Evolutionary conservation across 2,797 vertebrate species (phyloP).

Genomic region (Calcarius lapponicus): DNA sequence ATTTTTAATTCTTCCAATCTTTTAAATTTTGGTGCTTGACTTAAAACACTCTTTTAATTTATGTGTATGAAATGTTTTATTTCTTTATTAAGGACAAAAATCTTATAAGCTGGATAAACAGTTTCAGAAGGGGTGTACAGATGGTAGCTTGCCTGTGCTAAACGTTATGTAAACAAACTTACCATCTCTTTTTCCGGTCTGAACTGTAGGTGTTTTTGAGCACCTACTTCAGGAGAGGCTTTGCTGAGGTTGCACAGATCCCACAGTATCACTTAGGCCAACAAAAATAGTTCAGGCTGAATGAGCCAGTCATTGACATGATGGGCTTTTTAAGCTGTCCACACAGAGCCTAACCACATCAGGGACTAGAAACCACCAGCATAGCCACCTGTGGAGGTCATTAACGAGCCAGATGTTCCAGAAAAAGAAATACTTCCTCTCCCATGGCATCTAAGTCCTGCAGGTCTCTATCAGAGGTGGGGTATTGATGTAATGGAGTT

Average conservation of each 20-base stretch:
- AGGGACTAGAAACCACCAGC: slow-evolving; percentile 37
- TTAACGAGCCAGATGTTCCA: slow-evolving; percentile 23
- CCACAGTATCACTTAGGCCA: slow-evolving; percentile 44
- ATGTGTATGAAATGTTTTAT: not conserved
- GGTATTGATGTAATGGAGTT: not conserved
- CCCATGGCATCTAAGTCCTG: not conserved
- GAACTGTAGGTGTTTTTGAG: slow-evolving; percentile 35
- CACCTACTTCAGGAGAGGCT: slow-evolving; percentile 54
- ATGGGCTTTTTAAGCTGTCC: slow-evolving; percentile 43
- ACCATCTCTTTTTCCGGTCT: not conserved
- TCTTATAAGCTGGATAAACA: not conserved
- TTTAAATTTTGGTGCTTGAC: not conserved
- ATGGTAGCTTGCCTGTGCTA: not conserved
- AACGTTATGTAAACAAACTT: slow-evolving; percentile 19
- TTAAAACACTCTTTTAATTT: not conserved
- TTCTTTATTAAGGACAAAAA: not conserved
- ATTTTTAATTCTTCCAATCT: not conserved
- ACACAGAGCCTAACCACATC: slow-evolving; percentile 56
- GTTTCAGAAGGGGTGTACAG: not conserved
- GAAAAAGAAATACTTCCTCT: slow-evolving; percentile 33
- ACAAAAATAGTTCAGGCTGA: slow-evolving; percentile 49
- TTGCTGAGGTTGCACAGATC: slow-evolving; percentile 52
- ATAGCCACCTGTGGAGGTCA: slow-evolving; percentile 3
- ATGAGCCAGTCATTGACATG: slow-evolving; percentile 46
- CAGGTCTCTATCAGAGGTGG: not conserved